Base-by-base conservation (phyloP, 2,113 vertebrate species). In the Rana temporaria region DNA sequence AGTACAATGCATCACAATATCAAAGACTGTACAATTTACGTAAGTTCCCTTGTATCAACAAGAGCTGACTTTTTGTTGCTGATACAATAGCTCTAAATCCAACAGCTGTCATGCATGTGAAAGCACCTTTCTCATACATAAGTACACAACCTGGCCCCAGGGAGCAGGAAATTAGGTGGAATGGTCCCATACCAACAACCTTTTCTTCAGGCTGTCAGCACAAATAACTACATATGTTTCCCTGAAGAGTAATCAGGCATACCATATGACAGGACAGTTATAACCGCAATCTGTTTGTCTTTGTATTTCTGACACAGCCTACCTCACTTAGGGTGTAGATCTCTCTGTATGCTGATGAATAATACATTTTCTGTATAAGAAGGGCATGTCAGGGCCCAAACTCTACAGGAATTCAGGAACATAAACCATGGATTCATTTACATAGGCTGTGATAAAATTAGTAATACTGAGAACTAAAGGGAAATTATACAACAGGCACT, bases 61-160 rank as follows among this genome's bases (percentile, higher is more conserved):
- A 88, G 86, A 86, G 72, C 84, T 79, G 74, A 0, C 0, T 1
- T 86, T 91, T 91, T 92, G 88, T 89, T 92, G 86, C 68, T 70
- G 20, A n/a, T 74, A 91, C 88, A 93, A 91, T 81, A 79, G 88
- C 79, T 85, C 84, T 87, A 86, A 86, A 85, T 88, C 87, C 79
- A 89, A 89, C 91, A 95, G 88, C 90, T 92, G 90, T 85, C 84
- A 85, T 85, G 86, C 88, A 87, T 90, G 86, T 89, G 86, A 91
- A 92, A 92, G 87, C 89, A 91, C 87, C 90, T 92, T 92, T 87
- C 87, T 77, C 88, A 84, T 79, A 81, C 71, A 81, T 90, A 86
- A 88, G 85, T 79, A 89, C 55, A 85, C 86, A 84, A 84, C 88
- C 81, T 1, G 30, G 87, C 91, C 86, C 85, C 19, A 0, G 85